Conservation (phyloP, 2,888 invertebrate genomes). For the Calameuta pallipes region DNA sequence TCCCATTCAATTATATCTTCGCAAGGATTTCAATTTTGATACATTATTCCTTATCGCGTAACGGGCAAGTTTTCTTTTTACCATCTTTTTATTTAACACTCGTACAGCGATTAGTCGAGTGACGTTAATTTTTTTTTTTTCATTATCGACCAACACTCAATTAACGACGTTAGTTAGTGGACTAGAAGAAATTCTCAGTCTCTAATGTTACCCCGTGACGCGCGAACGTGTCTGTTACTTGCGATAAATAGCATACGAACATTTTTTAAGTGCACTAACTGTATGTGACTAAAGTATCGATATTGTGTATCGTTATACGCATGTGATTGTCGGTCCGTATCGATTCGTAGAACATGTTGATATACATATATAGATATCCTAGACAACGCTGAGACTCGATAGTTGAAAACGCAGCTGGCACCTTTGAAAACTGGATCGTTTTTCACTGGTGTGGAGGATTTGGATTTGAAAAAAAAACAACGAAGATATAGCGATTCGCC, state of each 20-base stretch:
- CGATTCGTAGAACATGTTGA: neutral
- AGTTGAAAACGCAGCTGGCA: neutral
- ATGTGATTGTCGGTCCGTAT: neutral
- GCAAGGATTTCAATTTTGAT: neutral
- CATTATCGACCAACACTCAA: neutral
- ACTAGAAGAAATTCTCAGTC: neutral
- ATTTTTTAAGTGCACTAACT: neutral
- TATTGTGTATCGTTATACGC: neutral
- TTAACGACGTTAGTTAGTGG: neutral
- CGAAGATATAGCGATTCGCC: neutral
- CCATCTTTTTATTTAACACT: neutral
- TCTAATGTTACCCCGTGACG: neutral
- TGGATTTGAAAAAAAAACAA: too few relatives aligned
- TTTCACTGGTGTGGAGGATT: neutral
- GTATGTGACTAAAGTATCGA: neutral
- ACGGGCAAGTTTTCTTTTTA: neutral
- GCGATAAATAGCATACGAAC: neutral
- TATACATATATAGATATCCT: neutral
- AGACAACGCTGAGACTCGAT: neutral
- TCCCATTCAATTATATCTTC: neutral
- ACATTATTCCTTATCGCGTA: neutral
- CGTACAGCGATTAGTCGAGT: neutral
- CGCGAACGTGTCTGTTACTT: neutral
- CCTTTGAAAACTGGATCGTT: neutral
- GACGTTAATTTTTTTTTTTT: neutral